A percentile compares a stretch with the other conserved stretches of the same genome.
phyloP scores from a whole-genome alignment of 64 coral and sea anemone genomes.

The Acropora yongei region DNA sequence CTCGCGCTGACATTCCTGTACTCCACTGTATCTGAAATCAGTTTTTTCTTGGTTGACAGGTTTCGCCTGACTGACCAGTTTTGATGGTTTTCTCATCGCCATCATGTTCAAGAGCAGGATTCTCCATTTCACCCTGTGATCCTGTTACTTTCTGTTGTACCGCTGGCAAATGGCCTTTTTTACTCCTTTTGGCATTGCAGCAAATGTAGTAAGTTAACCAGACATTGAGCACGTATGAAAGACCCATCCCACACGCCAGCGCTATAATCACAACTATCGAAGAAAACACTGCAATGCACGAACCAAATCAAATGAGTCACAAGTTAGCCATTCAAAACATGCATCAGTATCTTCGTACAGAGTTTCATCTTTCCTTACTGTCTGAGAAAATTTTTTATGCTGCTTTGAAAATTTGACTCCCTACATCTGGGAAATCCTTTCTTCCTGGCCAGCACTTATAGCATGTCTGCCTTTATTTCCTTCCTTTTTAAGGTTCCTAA shows the following conservation, averaged over 20 bases:
- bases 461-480: too few species aligned
- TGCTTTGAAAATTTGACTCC: too few species aligned
- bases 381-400: too few species aligned
- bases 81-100: neutral
- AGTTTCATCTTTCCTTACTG: too few species aligned
- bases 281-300: neutral
- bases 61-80: neutral
- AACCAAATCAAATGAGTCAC: neutral
- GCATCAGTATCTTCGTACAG: too few species aligned
- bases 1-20: neutral
- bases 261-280: neutral
- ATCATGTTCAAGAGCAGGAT: neutral
- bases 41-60: neutral
- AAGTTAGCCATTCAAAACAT: neutral
- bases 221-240: neutral
- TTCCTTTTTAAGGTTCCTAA: too few species aligned
- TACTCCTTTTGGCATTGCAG: conserved; percentile 6
- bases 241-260: neutral
- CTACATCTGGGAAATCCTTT: too few species aligned
- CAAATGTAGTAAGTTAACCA: conserved; percentile 26
- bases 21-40: neutral
- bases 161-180: conserved; percentile 4
- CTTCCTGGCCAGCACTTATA: too few species aligned
- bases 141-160: neutral
- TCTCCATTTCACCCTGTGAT: neutral